A percentile compares a stretch with the other conserved stretches of the same genome.
Evolutionary conservation across 1,140 invertebrate species (phyloP).

Genomic region (Caenorhabditis brenneri): DNA sequence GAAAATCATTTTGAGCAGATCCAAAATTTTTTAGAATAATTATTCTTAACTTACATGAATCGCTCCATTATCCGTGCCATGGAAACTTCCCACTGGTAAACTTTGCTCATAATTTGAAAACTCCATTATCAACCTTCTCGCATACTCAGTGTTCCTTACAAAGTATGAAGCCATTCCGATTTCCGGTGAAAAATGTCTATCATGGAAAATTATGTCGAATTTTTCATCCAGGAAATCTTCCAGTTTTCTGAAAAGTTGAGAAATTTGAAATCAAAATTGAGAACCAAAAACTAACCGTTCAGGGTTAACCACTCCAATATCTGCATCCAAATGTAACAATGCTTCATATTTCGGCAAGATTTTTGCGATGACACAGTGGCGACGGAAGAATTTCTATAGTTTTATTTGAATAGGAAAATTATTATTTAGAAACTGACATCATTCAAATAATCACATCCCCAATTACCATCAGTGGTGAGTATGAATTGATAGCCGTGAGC

Average conservation of each 20-base stretch:
- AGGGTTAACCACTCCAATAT: conserved; percentile 39
- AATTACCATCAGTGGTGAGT: not conserved
- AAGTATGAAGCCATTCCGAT: conserved; percentile 7
- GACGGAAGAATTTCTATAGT: conserved; percentile 29
- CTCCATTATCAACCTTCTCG: not conserved
- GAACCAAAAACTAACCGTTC: not conserved
- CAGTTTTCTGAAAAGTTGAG: not conserved
- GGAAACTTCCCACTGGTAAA: not conserved
- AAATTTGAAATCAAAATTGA: not conserved
- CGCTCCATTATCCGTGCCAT: conserved; percentile 48
- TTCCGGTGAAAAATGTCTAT: not conserved
- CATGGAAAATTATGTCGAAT: conserved; percentile 29
- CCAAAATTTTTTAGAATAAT: too few species aligned
- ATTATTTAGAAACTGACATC: too few species aligned
- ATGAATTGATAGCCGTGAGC: conserved; percentile 26
- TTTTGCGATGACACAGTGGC: conserved; percentile 22
- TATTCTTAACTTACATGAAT: conserved; percentile 46
- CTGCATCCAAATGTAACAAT: conserved; percentile 6
- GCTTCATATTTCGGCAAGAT: not conserved
- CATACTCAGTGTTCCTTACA: not conserved
- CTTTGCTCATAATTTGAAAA: conserved; percentile 26
- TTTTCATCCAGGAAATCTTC: conserved; percentile 19
- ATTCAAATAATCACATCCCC: not conserved
- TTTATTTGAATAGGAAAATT: not conserved
- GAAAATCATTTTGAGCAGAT: not conserved